Evolutionary conservation across 2,797 vertebrate genomes (phyloP).

Genomic region (Bufotes viridis): DNA sequence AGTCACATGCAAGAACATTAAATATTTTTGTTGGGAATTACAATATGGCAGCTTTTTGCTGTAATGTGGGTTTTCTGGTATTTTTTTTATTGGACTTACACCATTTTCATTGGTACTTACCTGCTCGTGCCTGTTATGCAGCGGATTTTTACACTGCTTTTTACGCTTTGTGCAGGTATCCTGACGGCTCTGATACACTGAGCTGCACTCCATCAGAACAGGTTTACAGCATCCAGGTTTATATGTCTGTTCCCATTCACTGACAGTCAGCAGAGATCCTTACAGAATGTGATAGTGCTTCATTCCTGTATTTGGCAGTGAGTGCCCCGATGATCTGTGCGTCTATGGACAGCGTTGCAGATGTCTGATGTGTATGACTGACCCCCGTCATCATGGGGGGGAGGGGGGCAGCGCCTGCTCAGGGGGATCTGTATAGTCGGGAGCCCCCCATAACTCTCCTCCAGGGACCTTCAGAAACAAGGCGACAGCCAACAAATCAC

Average conservation of each 20-base stretch:
- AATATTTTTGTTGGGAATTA: no score
- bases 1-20: no score
- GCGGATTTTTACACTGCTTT: no score
- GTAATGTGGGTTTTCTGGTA: no score
- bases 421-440: neutral
- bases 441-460: slow-evolving; percentile 73
- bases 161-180: no score
- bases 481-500: slow-evolving; percentile 83
- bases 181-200: neutral
- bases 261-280: neutral
- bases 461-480: slow-evolving; percentile 78
- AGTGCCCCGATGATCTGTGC: neutral
- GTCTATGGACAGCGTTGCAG: neutral
- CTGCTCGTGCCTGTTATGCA: no score
- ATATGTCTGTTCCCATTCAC: neutral
- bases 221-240: neutral
- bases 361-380: no score
- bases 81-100: no score
- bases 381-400: no score
- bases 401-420: no score
- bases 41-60: no score
- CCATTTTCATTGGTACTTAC: no score
- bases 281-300: neutral
- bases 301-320: neutral
- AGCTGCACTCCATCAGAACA: neutral